A percentile compares a stretch with the other conserved stretches of the same genome.
Evolutionary conservation across 2,113 vertebrate genomes (phyloP).

Genomic region (Micromys minutus): DNA sequence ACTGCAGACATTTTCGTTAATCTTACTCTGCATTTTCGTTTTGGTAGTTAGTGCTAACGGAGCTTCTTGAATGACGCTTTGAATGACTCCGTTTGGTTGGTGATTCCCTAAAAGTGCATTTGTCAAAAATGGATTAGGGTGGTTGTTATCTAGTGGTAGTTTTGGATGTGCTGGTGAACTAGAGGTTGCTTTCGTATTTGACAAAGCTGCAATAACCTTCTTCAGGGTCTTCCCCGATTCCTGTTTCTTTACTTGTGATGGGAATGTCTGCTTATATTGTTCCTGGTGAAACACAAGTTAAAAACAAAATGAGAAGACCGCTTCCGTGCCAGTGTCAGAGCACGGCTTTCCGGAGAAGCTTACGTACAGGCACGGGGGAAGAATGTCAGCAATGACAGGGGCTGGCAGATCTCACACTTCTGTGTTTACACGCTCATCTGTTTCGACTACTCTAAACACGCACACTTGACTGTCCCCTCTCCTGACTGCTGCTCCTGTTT

Average conservation of each 20-base stretch:
- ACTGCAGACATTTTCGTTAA: constrained; percentile 84
- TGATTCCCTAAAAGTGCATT: constrained; percentile 96
- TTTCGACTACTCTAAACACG: background rate
- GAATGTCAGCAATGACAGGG: background rate
- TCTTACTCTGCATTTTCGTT: constrained; percentile 87
- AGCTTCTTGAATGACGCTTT: constrained; percentile 92
- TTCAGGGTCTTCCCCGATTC: constrained; percentile 90
- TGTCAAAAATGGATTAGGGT: constrained; percentile 92
- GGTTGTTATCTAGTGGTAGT: constrained; percentile 87
- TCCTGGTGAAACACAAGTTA: constrained; percentile 87
- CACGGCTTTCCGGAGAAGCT: background rate
- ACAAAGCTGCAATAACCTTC: constrained; percentile 89
- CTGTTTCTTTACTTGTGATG: constrained; percentile 89
- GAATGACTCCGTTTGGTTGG: constrained; percentile 90
- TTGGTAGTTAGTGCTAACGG: constrained; percentile 95
- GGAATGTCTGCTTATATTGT: constrained; percentile 90
- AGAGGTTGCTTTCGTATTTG: constrained; percentile 86
- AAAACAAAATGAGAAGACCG: constrained; percentile 66
- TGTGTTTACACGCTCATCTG: background rate
- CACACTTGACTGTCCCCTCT: background rate
- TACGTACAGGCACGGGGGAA: constrained; percentile 27
- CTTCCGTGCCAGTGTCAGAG: constrained; percentile 14
- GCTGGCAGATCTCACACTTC: background rate
- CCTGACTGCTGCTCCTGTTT: background rate
- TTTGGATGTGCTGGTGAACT: constrained; percentile 88